Conservation (phyloP, 2,888 invertebrate genomes). For the Phorcus lineatus region DNA sequence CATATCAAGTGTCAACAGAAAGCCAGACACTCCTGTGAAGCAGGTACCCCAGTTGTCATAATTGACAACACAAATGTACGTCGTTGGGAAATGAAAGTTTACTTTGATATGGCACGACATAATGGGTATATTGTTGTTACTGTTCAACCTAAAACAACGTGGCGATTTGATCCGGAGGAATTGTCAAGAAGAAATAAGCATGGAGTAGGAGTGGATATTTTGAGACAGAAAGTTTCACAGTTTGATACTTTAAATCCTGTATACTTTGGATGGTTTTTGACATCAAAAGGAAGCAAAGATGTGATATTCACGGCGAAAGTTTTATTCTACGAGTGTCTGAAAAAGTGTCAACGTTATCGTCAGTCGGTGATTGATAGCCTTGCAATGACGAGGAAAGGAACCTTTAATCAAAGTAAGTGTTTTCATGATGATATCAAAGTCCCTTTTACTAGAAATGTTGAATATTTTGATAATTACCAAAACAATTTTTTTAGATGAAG, state of each 20-base stretch:
- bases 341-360: neutral
- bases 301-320: constrained; percentile 46
- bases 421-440: too few relatives aligned
- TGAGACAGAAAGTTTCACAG: constrained; percentile 45
- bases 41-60: constrained; percentile 59
- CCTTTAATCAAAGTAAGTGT: constrained; percentile 23
- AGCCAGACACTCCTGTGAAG: constrained; percentile 61
- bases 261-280: constrained; percentile 74
- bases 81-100: constrained; percentile 72
- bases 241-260: constrained; percentile 62
- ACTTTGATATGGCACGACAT: constrained; percentile 64
- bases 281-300: constrained; percentile 44
- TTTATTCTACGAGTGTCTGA: constrained; percentile 46
- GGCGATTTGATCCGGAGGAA: constrained; percentile 66
- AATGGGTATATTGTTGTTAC: constrained; percentile 68
- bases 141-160: constrained; percentile 72
- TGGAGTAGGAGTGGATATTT: constrained; percentile 54
- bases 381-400: too few relatives aligned
- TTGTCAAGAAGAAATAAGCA: constrained; percentile 66
- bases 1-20: constrained; percentile 68
- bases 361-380: too few relatives aligned
- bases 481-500: too few relatives aligned
- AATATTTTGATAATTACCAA: too few relatives aligned
- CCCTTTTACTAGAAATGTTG: too few relatives aligned
- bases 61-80: constrained; percentile 75